Evolutionary conservation across 2,797 vertebrate species (phyloP), one percentile per base, ranked within the genome.

Genomic region (Pseudomugil gertrudae): DNA sequence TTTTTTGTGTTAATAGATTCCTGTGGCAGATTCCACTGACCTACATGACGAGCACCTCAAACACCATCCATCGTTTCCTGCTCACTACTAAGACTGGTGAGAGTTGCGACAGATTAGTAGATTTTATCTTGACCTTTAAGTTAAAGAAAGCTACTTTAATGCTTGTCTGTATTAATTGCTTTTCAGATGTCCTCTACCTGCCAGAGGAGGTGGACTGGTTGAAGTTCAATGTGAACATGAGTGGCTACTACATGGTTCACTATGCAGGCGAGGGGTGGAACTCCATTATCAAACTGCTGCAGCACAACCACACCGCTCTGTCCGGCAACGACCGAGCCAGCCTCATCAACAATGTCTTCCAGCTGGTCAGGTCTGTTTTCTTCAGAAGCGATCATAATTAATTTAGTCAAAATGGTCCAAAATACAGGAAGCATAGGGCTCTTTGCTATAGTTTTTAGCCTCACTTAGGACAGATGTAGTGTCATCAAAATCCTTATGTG

Each of bases 191-290:
- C 60, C 86, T 98, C 66, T 89, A 92, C 74, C 93, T 98, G 72
- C 92, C 92, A 0, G 91, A 95, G 88, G 92, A 95, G 78, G 96
- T 94, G 69, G 92, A 94, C 43, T 98, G 97, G 97, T 90, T 98
- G 80, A 98, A 98, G 86, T 96, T 98, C 74, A 98, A 97, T 0
- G 94, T 96, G 71, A 93, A 95, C 69, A 96, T 96, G 96, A 95
- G 91, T 4, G 96, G 96, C 35, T 98, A 96, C 88, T 98, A 98
- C 89, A 95, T 98, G 61, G 96, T 98, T 3, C 96, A 98, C 85
- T 98, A 98, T 0, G 93, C 93, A 69, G 91, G 77, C 19, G 84
- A 90, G 0, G 96, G 96, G 6, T 98, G 96, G 96, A 89, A 94
- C 74, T 83, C 90, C 32, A 69, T 98, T 30, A 95, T 90, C 66